phyloP scores from a whole-genome alignment of 2,113 vertebrate genomes.

The Pycnonotus jocosus region DNA sequence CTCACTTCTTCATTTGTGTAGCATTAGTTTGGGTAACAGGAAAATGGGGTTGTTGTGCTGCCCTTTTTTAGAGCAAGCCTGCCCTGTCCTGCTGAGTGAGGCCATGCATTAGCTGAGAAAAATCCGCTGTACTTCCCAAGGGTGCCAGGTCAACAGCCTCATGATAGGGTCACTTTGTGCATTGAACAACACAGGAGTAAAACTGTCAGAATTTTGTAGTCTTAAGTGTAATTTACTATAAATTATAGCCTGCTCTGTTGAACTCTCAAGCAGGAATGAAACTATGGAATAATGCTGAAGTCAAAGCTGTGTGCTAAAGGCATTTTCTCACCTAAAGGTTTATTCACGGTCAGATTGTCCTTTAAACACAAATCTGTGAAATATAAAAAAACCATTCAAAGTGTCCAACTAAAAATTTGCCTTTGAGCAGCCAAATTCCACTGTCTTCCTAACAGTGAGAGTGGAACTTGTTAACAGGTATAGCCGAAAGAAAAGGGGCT shows the following conservation, averaged over 20 bases:
- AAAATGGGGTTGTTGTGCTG: neutral
- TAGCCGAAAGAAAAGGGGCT: neutral
- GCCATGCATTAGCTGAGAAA: neutral
- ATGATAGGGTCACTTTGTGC: neutral
- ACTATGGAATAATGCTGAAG: neutral
- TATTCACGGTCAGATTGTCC: neutral
- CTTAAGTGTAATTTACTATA: neutral
- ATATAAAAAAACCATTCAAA: neutral
- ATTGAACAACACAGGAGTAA: neutral
- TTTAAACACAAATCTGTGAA: neutral
- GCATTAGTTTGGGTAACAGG: neutral
- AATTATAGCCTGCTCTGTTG: neutral
- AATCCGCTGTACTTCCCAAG: neutral
- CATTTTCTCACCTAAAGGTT: neutral
- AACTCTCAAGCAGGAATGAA: neutral
- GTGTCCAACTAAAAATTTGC: neutral
- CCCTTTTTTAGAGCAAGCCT: neutral
- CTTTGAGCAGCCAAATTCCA: neutral
- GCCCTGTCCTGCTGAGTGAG: neutral
- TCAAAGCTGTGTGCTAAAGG: neutral
- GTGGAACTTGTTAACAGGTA: neutral
- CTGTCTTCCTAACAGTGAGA: neutral
- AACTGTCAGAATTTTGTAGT: neutral
- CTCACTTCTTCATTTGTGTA: neutral
- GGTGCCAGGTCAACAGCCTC: neutral